These are phyloP conservation scores for Poecilia latipinna DNA, from an alignment of 2,113 vertebrate species.

Conservation along the genomic window DNA sequence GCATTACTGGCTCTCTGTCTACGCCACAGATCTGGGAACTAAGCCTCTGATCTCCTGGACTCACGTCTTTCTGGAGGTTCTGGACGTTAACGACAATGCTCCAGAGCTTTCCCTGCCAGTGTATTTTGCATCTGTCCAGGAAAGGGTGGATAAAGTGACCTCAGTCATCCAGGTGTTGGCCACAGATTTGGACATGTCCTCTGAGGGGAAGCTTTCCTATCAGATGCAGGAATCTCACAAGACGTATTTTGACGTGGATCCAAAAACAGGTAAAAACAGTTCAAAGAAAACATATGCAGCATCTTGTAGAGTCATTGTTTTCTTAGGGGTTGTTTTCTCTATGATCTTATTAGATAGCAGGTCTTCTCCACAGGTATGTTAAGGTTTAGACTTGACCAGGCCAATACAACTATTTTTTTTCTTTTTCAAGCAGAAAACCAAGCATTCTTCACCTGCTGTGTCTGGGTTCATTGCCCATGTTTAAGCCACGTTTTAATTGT, in stretches of 20 bases:
- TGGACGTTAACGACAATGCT: constrained; percentile 93
- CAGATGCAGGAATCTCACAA: constrained; percentile 87
- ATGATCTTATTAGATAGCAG: background rate
- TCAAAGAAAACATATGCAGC: background rate
- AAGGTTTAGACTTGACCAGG: background rate
- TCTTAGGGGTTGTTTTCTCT: background rate
- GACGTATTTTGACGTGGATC: constrained; percentile 83
- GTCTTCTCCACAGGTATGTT: background rate
- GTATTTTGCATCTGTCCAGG: constrained; percentile 87
- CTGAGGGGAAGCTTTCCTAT: constrained; percentile 87
- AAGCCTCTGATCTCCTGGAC: constrained; percentile 85
- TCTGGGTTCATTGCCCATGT: background rate
- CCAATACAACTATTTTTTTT: background rate
- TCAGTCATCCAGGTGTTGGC: constrained; percentile 87
- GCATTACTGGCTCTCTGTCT: constrained; percentile 93
- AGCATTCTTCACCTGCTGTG: background rate
- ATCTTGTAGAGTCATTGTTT: background rate
- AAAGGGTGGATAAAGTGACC: constrained; percentile 83
- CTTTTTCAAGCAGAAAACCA: background rate
- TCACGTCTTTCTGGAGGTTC: constrained; percentile 93
- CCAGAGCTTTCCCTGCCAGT: constrained; percentile 89
- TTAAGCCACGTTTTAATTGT: background rate
- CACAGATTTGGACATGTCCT: constrained; percentile 85
- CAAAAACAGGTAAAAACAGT: constrained; percentile 84
- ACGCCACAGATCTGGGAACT: constrained; percentile 88